Base-by-base conservation (phyloP, 1,140 invertebrate species). In the Drosophila lini region DNA sequence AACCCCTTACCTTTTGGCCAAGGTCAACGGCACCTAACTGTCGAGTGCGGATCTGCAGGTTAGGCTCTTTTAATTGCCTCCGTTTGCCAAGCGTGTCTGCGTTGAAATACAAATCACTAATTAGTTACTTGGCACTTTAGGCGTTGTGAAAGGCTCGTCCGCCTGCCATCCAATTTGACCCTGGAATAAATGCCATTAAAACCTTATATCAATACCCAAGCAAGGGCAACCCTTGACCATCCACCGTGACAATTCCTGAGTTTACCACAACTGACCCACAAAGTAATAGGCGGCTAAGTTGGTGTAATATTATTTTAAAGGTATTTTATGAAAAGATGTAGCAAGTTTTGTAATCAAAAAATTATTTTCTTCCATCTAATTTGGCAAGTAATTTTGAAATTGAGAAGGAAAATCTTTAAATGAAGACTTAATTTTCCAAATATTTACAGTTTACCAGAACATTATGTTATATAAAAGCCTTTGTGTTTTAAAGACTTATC, bases 21-120 rank as follows among this genome's bases (percentile, higher is more conserved):
- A 86, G 83, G 83, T 86, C 83, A 86, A 86, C 84, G 84, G 71
- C 83, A 89, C 68, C 71, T 83, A 89, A 80, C 76, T 80, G 84
- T 75, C 65, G 74, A 61, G 68, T 38, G 53, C 56, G 48, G 55
- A 61, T 55, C 45, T 59, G 60, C 57, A 45, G 60, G 60, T 73
- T 48, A 47, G 50, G 38, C 60, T 60, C 63, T 57, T 80, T 81
- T 84, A 84, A 85, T 81, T 81, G 82, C 68, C 58, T 48, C 36
- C 62, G 56, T 76, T 74, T 78, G 55, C 74, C 52, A 86, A 85
- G 81, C 81, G 82, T 85, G 74, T 85, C 81, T 85, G 82, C 61
- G 64, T 79, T 81, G 78, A 81, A 78, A 63, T 71, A 85, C 83
- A 75, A 85, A 86, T 86, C 84, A 71, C 74, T 85, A 85, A 85